Percentiles rank a stretch among this genome's conserved stretches.
Evolutionary conservation across 2,797 vertebrate genomes (phyloP).

Genomic region (Hydrolagus colliei): DNA sequence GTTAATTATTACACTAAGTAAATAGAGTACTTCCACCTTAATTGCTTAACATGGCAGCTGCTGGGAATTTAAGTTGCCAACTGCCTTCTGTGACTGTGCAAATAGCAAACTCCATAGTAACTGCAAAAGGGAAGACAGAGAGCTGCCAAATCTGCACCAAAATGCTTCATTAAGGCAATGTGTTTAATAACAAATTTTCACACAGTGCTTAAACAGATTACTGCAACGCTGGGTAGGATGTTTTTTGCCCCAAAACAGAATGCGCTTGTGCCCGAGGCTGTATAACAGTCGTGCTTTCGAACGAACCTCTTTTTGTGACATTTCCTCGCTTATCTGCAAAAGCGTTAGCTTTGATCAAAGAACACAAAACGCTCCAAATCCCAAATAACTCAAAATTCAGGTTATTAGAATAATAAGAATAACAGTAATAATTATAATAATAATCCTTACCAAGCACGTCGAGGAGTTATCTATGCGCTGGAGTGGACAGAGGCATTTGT

Average conservation of each 20-base stretch:
- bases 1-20: conserved; percentile 30
- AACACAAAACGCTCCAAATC: not conserved
- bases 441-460: too few species aligned
- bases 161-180: conserved; percentile 30
- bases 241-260: not conserved
- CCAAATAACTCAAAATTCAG: not conserved
- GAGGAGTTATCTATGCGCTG: too few species aligned
- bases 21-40: conserved; percentile 29
- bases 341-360: not conserved
- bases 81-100: conserved; percentile 29
- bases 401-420: too few species aligned
- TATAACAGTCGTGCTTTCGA: not conserved
- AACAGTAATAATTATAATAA: too few species aligned
- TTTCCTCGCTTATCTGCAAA: not conserved
- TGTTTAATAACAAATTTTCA: conserved; percentile 32
- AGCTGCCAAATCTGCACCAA: conserved; percentile 31
- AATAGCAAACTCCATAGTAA: conserved; percentile 18
- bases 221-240: not conserved
- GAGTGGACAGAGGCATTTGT: too few species aligned
- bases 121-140: conserved; percentile 16
- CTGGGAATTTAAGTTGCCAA: conserved; percentile 27
- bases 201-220: conserved; percentile 31
- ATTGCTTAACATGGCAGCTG: conserved; percentile 31
- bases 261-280: conserved; percentile 14
- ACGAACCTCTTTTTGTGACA: not conserved